Conservation (phyloP, 2,797 vertebrate genomes). For the Australoheros facetus region DNA sequence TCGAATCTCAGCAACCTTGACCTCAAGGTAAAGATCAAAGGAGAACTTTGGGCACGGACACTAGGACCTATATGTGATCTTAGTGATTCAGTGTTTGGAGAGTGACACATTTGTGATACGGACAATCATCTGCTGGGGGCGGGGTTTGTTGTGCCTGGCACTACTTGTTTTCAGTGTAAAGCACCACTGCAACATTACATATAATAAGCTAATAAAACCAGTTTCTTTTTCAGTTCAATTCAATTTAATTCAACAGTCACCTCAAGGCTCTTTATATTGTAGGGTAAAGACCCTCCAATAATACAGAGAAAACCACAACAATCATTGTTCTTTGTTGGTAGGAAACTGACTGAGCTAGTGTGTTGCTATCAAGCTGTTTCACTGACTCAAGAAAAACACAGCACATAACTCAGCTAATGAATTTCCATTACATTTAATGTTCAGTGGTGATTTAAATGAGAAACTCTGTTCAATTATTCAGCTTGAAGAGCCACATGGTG, state of each 20-base stretch:
- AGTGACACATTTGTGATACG: too few relatives aligned
- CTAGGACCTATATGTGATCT: too few relatives aligned
- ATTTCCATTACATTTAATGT: conserved; percentile 8
- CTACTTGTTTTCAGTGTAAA: background rate
- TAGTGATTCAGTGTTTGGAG: too few relatives aligned
- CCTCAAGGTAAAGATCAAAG: too few relatives aligned
- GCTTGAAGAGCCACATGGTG: background rate
- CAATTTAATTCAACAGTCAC: too few relatives aligned
- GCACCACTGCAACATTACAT: accelerated
- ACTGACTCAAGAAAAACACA: conserved; percentile 6
- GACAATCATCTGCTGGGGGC: too few relatives aligned
- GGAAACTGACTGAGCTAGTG: background rate
- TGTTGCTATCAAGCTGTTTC: background rate
- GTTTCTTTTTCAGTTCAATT: background rate
- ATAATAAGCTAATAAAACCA: background rate
- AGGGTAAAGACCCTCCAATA: too few relatives aligned
- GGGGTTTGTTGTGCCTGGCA: too few relatives aligned
- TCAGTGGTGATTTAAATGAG: background rate
- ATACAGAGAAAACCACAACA: too few relatives aligned
- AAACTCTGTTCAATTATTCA: conserved; percentile 28
- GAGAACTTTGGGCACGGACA: too few relatives aligned
- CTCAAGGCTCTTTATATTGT: too few relatives aligned
- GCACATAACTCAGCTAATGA: conserved; percentile 2
- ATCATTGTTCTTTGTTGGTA: background rate
- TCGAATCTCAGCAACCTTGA: too few relatives aligned